Percentiles rank a stretch among this genome's conserved stretches.
phyloP scores from a whole-genome alignment of 2,888 invertebrate species.

The Xestia xanthographa region DNA sequence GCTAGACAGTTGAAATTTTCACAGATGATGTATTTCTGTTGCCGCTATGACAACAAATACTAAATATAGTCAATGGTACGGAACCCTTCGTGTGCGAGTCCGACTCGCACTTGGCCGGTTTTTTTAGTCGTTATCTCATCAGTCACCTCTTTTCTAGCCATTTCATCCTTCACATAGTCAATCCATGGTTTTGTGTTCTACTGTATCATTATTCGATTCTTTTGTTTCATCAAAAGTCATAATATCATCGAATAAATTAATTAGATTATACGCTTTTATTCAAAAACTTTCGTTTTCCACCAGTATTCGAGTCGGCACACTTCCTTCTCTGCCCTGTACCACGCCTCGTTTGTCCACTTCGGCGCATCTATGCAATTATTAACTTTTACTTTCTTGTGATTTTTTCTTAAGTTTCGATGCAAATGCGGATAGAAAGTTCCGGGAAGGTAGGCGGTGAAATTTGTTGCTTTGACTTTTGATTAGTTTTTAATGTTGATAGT shows the following conservation, averaged over 20 bases:
- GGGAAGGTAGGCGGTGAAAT: constrained; percentile 74
- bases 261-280: constrained; percentile 27
- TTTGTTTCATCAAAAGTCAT: not conserved
- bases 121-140: not conserved
- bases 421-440: constrained; percentile 79
- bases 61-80: too few species aligned
- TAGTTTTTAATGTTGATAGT: constrained; percentile 42
- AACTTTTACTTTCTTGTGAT: constrained; percentile 81
- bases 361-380: constrained; percentile 79
- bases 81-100: too few species aligned
- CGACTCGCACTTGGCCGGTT: too few species aligned
- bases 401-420: constrained; percentile 71
- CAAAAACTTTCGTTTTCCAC: constrained; percentile 63
- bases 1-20: too few species aligned
- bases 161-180: not conserved
- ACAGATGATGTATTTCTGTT: too few species aligned
- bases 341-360: constrained; percentile 65
- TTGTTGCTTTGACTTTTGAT: constrained; percentile 43
- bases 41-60: too few species aligned
- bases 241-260: constrained; percentile 39
- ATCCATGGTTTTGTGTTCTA: not conserved
- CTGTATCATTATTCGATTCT: not conserved
- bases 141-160: not conserved
- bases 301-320: constrained; percentile 46
- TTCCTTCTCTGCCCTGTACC: constrained; percentile 59